phyloP scores from a whole-genome alignment of 2,113 vertebrate species.

The Myxocyprinus asiaticus region DNA sequence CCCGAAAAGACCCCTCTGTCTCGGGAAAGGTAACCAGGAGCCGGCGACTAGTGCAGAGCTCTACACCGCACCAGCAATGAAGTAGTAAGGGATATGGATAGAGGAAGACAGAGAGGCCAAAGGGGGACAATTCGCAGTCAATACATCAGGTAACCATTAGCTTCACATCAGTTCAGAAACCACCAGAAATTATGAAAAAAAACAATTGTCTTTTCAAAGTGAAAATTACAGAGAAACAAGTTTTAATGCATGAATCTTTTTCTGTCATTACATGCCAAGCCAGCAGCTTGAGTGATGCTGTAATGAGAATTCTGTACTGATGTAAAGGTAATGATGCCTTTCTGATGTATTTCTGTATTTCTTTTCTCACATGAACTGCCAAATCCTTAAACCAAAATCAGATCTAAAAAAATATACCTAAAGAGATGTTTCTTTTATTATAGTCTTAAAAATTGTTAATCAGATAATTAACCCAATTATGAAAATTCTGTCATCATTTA shows the following conservation, averaged over 20 bases:
- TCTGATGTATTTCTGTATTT: slow-evolving; percentile 7
- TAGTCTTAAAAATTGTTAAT: too few relatives aligned
- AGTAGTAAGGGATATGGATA: slow-evolving; percentile 44
- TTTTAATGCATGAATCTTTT: slow-evolving; percentile 51
- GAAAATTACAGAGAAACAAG: neutral
- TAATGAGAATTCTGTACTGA: slow-evolving; percentile 25
- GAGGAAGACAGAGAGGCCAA: slow-evolving; percentile 66
- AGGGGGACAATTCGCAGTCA: slow-evolving; percentile 59
- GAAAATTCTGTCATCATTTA: too few relatives aligned
- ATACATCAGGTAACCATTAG: slow-evolving; percentile 43
- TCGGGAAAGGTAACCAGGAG: slow-evolving; percentile 78
- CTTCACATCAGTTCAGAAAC: slow-evolving; percentile 43
- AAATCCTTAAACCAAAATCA: neutral
- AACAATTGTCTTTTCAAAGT: neutral
- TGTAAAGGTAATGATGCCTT: slow-evolving; percentile 38
- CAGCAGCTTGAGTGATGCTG: slow-evolving; percentile 39
- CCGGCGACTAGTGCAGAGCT: slow-evolving; percentile 76
- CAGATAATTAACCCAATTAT: too few relatives aligned
- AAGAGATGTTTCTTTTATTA: too few relatives aligned
- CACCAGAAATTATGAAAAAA: neutral
- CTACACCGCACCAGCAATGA: slow-evolving; percentile 62
- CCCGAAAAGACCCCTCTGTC: slow-evolving; percentile 76
- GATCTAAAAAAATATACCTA: neutral
- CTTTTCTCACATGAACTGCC: too few relatives aligned
- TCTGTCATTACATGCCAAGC: slow-evolving; percentile 55